phyloP scores from a whole-genome alignment of 2,797 vertebrate genomes.

The Ctenosaura bakeri region DNA sequence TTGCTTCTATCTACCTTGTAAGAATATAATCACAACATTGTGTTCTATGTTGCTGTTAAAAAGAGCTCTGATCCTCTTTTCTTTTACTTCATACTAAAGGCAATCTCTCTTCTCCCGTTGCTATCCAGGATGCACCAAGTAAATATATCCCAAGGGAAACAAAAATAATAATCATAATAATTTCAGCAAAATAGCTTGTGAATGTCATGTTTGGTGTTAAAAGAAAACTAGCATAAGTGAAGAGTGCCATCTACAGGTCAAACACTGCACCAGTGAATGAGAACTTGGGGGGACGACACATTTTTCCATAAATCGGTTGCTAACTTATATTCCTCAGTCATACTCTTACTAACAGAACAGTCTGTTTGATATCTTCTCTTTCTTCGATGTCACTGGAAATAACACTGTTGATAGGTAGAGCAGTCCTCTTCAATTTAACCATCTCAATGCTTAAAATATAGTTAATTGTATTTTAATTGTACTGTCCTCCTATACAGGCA shows the following conservation, averaged over 20 bases:
- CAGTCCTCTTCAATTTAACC: not conserved
- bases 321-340: not conserved
- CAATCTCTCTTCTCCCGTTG: slow-evolving; percentile 66
- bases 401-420: slow-evolving; percentile 14
- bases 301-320: not conserved
- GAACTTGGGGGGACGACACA: fast-evolving
- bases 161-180: slow-evolving; percentile 56
- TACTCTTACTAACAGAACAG: not conserved
- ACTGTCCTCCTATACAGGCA: not conserved
- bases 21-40: slow-evolving; percentile 38
- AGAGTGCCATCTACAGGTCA: slow-evolving; percentile 80
- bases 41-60: slow-evolving; percentile 34
- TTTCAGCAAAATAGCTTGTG: slow-evolving; percentile 37
- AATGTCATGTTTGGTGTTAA: slow-evolving; percentile 18
- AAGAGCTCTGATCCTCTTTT: not conserved
- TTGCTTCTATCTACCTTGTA: not conserved
- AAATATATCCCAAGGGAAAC: slow-evolving; percentile 61
- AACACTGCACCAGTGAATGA: fast-evolving
- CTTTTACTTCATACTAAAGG: slow-evolving; percentile 61
- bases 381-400: not conserved
- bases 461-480: not conserved
- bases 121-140: slow-evolving; percentile 70
- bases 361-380: not conserved
- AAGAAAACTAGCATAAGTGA: slow-evolving; percentile 59
- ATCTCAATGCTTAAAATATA: not conserved